Conservation (phyloP, 2,888 invertebrate genomes). For the Omphaloscelis lunosa region DNA sequence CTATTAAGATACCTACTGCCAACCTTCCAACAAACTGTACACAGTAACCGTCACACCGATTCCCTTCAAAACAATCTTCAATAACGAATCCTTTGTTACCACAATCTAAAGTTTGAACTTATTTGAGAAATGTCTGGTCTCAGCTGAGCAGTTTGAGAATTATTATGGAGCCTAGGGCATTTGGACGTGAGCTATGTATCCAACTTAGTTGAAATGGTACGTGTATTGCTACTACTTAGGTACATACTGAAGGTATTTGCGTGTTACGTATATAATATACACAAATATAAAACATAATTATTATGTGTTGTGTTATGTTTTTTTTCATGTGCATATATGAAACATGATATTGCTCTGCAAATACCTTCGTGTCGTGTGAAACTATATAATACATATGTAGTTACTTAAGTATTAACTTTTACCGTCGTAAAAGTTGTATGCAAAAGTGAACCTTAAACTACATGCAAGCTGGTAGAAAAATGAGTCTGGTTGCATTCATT, state of each 20-base stretch:
- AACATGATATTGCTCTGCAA: background rate
- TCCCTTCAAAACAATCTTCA: background rate
- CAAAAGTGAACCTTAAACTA: no score
- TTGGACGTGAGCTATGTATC: conserved; percentile 26
- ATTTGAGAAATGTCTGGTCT: conserved; percentile 29
- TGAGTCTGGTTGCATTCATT: background rate
- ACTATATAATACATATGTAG: no score
- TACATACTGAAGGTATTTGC: background rate
- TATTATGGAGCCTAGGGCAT: conserved; percentile 1
- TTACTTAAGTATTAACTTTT: no score
- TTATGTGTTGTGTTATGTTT: background rate
- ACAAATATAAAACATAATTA: no score
- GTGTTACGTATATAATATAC: no score
- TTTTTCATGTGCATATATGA: background rate
- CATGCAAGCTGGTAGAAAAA: background rate
- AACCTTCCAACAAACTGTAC: background rate
- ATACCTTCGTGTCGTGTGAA: background rate
- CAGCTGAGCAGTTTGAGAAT: conserved; percentile 20
- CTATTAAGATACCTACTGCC: background rate
- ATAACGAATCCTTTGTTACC: background rate
- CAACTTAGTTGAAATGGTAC: conserved; percentile 20
- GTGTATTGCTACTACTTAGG: background rate
- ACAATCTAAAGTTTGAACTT: conserved; percentile 5
- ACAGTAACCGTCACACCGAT: background rate
- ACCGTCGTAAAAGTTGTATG: no score